Evolutionary conservation across 1,140 invertebrate genomes (phyloP).

Genomic region (Popillia japonica): DNA sequence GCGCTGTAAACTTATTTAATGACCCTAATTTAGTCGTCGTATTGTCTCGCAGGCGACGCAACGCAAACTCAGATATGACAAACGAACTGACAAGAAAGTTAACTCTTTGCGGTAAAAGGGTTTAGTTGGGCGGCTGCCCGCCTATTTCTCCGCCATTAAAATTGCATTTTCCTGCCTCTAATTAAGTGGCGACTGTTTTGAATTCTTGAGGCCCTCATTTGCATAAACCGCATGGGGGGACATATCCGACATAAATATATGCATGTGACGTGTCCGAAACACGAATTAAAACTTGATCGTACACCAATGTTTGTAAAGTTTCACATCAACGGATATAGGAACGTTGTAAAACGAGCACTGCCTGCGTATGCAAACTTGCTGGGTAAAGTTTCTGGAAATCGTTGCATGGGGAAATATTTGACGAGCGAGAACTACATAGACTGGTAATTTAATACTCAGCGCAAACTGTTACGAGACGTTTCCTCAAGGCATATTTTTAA

Average conservation of each 20-base stretch:
- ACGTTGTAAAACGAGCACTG: not conserved
- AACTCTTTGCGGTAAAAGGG: not conserved
- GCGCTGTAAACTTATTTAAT: slow-evolving; percentile 10
- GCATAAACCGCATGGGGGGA: not conserved
- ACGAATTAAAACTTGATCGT: not conserved
- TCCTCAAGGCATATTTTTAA: too few relatives aligned
- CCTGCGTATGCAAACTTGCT: not conserved
- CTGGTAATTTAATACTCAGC: not conserved
- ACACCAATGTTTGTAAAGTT: slow-evolving; percentile 3
- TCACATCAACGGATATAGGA: not conserved
- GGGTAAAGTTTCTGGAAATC: not conserved
- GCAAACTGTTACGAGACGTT: not conserved
- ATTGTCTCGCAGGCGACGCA: not conserved
- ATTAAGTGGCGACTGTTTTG: not conserved
- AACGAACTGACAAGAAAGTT: slow-evolving; percentile 10
- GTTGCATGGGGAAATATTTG: not conserved
- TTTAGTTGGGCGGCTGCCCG: not conserved
- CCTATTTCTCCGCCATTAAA: not conserved
- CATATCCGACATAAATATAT: not conserved
- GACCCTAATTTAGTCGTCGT: not conserved
- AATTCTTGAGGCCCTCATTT: slow-evolving; percentile 10
- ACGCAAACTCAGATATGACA: not conserved
- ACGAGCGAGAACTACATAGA: not conserved
- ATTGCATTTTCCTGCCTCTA: not conserved
- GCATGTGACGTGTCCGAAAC: not conserved